Evolutionary conservation across 2,113 vertebrate species (phyloP).

Genomic region (Dryoscopus gambensis): DNA sequence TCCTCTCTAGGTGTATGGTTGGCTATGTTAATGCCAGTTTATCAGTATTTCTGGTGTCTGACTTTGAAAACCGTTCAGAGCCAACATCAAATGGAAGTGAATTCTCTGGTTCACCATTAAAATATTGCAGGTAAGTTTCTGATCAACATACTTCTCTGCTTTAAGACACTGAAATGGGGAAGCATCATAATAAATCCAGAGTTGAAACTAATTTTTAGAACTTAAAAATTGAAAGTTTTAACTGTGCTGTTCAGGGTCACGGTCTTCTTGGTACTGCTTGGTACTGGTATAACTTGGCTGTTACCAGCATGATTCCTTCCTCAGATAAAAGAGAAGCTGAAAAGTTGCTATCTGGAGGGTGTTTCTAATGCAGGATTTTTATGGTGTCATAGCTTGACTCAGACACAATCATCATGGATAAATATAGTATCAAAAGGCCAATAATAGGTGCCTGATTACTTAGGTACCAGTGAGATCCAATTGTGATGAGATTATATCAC

Average conservation of each 20-base stretch:
- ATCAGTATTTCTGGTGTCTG: slow-evolving; percentile 85
- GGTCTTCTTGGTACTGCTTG: not conserved
- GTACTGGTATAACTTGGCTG: not conserved
- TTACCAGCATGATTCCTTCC: not conserved
- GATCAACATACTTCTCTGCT: not conserved
- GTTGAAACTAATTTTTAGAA: not conserved
- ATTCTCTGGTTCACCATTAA: slow-evolving; percentile 80
- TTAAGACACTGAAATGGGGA: not conserved
- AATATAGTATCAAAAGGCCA: not conserved
- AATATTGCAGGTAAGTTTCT: slow-evolving; percentile 83
- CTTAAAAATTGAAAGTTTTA: not conserved
- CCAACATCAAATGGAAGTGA: slow-evolving; percentile 83
- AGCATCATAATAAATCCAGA: not conserved
- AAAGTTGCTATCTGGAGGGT: not conserved
- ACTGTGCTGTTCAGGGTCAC: not conserved
- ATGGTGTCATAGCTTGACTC: not conserved
- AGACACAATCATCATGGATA: not conserved
- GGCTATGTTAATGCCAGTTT: slow-evolving; percentile 92
- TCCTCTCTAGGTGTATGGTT: slow-evolving; percentile 84
- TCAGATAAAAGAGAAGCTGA: not conserved
- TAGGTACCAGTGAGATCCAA: not conserved
- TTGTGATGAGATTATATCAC: not conserved
- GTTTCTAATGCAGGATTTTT: not conserved
- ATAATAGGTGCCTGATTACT: not conserved
- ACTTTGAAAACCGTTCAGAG: slow-evolving; percentile 87